phyloP scores from a whole-genome alignment of 1,140 invertebrate genomes.

The Matsumurasca onukii region DNA sequence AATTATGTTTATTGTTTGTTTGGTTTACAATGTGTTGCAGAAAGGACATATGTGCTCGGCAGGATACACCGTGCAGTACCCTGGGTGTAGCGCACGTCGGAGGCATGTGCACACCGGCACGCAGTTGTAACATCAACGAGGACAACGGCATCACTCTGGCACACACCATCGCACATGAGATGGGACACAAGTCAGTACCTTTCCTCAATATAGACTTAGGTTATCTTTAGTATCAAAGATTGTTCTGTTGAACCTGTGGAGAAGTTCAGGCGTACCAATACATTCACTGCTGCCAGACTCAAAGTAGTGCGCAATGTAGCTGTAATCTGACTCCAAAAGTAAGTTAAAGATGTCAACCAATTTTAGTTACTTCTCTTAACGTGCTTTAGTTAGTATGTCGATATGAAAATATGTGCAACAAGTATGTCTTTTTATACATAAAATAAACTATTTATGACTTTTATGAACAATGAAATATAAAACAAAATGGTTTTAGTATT shows the following conservation, averaged over 20 bases:
- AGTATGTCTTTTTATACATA: too few relatives aligned
- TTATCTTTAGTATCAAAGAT: too few relatives aligned
- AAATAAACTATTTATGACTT: too few relatives aligned
- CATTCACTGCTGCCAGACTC: too few relatives aligned
- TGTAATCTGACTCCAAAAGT: too few relatives aligned
- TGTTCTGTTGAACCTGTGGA: too few relatives aligned
- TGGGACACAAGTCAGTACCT: conserved; percentile 79
- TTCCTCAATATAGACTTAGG: not conserved
- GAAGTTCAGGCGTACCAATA: too few relatives aligned
- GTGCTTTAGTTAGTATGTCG: not conserved
- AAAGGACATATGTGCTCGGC: conserved; percentile 80
- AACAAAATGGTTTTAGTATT: too few relatives aligned
- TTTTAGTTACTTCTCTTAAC: conserved; percentile 49
- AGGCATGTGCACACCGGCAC: conserved; percentile 86
- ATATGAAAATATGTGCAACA: not conserved
- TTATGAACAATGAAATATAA: too few relatives aligned
- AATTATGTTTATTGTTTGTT: too few relatives aligned
- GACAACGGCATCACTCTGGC: conserved; percentile 89
- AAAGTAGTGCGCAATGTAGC: too few relatives aligned
- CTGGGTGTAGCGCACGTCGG: conserved; percentile 86
- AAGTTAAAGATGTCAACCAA: too few relatives aligned
- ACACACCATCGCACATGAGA: conserved; percentile 90
- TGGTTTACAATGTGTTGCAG: conserved; percentile 53
- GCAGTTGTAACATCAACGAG: conserved; percentile 88
- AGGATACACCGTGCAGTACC: conserved; percentile 76